Percentiles rank a stretch among this genome's conserved stretches.
Conservation (phyloP, 2,113 vertebrate species). For the Microtus pennsylvanicus region DNA sequence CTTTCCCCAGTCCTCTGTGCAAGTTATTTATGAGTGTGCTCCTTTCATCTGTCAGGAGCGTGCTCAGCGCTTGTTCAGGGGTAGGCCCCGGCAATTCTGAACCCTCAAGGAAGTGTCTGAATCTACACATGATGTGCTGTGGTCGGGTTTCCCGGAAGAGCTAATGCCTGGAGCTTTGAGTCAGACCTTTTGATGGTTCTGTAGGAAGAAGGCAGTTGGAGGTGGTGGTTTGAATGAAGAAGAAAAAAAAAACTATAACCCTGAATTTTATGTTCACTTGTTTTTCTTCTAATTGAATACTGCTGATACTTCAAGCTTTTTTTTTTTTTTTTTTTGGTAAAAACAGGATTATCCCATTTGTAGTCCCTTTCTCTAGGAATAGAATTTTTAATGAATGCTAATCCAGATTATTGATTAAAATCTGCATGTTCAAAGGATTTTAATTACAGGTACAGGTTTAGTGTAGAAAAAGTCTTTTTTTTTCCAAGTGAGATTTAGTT, state of each 20-base stretch:
- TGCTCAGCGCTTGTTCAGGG: background rate
- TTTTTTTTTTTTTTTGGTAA: background rate
- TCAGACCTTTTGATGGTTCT: slow-evolving; percentile 19
- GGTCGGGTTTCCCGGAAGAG: slow-evolving; percentile 31
- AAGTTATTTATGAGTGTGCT: slow-evolving; percentile 60
- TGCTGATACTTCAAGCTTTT: background rate
- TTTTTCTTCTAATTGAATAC: background rate
- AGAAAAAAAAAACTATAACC: background rate
- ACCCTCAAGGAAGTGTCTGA: slow-evolving; percentile 49
- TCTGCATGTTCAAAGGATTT: background rate
- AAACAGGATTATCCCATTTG: background rate
- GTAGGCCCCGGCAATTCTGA: slow-evolving; percentile 22
- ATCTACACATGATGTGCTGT: slow-evolving; percentile 26
- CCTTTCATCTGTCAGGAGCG: slow-evolving; percentile 23
- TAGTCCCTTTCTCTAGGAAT: background rate
- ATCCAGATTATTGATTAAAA: background rate
- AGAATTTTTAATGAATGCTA: slow-evolving; percentile 29
- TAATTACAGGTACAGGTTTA: slow-evolving; percentile 4
- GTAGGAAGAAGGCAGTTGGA: slow-evolving; percentile 16
- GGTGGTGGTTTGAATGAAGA: slow-evolving; percentile 16
- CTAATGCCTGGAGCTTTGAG: slow-evolving; percentile 54
- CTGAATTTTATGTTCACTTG: slow-evolving; percentile 23
- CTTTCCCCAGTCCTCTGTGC: slow-evolving; percentile 7
- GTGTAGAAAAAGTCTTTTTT: background rate
- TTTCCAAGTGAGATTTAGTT: slow-evolving; percentile 3